These are phyloP conservation scores for Agrochola lychnidis DNA, from an alignment of 2,888 invertebrate genomes.

Conservation along the genomic window DNA sequence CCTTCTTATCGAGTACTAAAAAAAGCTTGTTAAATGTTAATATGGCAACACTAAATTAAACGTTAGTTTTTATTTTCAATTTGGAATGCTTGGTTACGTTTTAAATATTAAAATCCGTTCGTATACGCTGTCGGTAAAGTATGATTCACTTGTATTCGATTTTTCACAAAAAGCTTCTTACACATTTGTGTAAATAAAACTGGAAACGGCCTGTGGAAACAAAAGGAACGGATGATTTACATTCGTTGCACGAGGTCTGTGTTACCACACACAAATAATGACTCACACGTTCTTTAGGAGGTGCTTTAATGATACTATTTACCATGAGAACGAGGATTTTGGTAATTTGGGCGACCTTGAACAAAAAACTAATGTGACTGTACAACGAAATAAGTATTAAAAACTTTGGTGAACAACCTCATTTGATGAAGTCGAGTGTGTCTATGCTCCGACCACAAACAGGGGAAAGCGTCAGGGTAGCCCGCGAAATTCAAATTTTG, in stretches of 20 bases:
- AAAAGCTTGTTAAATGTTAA: conserved; percentile 80
- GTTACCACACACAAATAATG: conserved; percentile 78
- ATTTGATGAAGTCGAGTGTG: conserved; percentile 43
- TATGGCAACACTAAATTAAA: conserved; percentile 86
- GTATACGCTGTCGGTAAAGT: conserved; percentile 70
- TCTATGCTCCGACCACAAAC: conserved; percentile 52
- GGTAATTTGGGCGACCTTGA: conserved; percentile 66
- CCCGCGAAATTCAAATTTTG: too few species aligned
- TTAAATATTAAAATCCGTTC: conserved; percentile 73
- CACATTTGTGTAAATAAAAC: conserved; percentile 86
- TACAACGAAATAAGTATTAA: conserved; percentile 48
- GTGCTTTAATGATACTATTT: conserved; percentile 68
- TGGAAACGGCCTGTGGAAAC: conserved; percentile 79
- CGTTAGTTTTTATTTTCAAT: conserved; percentile 77
- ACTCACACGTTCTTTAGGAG: conserved; percentile 77
- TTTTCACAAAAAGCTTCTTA: conserved; percentile 80
- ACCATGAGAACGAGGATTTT: conserved; percentile 70
- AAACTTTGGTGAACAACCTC: conserved; percentile 62
- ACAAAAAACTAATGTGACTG: conserved; percentile 49
- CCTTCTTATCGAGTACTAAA: conserved; percentile 68
- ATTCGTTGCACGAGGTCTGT: conserved; percentile 76
- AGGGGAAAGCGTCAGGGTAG: too few species aligned
- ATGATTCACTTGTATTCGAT: conserved; percentile 78
- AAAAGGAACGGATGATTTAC: conserved; percentile 80
- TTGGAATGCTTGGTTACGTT: conserved; percentile 86